phyloP scores from a whole-genome alignment of 2,888 invertebrate species.

The Dione juno region DNA sequence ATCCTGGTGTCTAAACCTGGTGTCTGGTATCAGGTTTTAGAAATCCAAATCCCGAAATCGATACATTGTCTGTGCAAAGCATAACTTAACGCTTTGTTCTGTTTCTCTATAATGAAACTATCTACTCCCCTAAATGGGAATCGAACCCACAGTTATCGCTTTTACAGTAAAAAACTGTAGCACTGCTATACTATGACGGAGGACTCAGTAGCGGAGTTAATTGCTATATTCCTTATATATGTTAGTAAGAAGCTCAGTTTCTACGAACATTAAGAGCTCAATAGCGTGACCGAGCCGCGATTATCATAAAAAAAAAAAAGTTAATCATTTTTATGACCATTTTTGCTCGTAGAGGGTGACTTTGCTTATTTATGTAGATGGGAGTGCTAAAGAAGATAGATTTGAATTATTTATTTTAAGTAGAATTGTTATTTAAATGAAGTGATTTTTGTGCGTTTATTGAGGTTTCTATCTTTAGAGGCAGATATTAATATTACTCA shows the following conservation, averaged over 20 bases:
- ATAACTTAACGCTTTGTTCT: background rate
- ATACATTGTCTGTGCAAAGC: too few species aligned
- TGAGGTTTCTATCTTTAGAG: slow-evolving; percentile 53
- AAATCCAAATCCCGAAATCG: too few species aligned
- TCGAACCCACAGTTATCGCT: background rate
- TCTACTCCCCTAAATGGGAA: background rate
- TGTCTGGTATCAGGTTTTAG: too few species aligned
- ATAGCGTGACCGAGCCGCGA: slow-evolving; percentile 14
- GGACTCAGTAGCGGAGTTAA: background rate
- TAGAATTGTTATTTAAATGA: slow-evolving; percentile 59
- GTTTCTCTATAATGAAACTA: too few species aligned
- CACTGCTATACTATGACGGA: too few species aligned
- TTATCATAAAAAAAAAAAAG: slow-evolving; percentile 50
- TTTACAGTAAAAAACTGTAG: too few species aligned
- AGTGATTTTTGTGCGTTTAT: slow-evolving; percentile 56
- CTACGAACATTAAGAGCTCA: slow-evolving; percentile 22
- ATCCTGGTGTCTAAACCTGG: too few species aligned
- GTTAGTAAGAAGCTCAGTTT: slow-evolving; percentile 3
- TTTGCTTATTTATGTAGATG: slow-evolving; percentile 66
- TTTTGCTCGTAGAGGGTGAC: slow-evolving; percentile 42
- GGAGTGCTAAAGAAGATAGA: slow-evolving; percentile 68
- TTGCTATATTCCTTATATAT: background rate
- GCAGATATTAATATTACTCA: background rate
- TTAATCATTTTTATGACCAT: slow-evolving; percentile 50
- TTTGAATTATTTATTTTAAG: slow-evolving; percentile 77